Evolutionary conservation across 2,888 invertebrate species (phyloP).

Genomic region (Yponomeuta cagnagella): DNA sequence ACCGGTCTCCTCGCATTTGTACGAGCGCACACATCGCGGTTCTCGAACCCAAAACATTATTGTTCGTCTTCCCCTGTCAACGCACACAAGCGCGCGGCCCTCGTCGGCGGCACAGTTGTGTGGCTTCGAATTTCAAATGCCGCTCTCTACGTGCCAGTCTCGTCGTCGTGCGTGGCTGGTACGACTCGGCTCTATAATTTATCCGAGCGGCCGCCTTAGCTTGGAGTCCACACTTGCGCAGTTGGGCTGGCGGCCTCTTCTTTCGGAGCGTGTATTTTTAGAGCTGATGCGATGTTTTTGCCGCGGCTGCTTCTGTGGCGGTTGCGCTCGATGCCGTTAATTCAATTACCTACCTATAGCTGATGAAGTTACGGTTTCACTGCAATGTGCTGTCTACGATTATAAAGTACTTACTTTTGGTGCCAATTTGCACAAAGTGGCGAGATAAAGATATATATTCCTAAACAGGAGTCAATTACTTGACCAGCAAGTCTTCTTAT

Average conservation of each 20-base stretch:
- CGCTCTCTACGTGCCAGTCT: conserved; percentile 21
- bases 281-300: conserved; percentile 67
- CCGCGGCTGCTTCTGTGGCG: conserved; percentile 35
- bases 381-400: not conserved
- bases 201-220: conserved; percentile 51
- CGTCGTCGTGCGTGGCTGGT: conserved; percentile 14
- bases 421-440: no score
- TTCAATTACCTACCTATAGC: conserved; percentile 27
- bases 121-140: conserved; percentile 38
- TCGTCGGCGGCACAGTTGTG: conserved; percentile 22
- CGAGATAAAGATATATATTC: no score
- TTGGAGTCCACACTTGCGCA: conserved; percentile 45
- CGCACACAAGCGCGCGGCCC: conserved; percentile 26
- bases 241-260: conserved; percentile 21
- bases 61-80: conserved; percentile 22
- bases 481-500: no score
- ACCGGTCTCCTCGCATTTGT: conserved; percentile 17
- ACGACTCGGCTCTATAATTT: conserved; percentile 20
- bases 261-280: conserved; percentile 54
- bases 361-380: conserved; percentile 8
- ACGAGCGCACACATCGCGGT: conserved; percentile 13
- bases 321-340: conserved; percentile 35
- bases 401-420: not conserved
- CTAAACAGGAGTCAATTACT: no score
- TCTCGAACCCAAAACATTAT: conserved; percentile 24